These are phyloP conservation scores for Terebella lapidaria DNA, from an alignment of 2,888 invertebrate species.

Conservation along the genomic window DNA sequence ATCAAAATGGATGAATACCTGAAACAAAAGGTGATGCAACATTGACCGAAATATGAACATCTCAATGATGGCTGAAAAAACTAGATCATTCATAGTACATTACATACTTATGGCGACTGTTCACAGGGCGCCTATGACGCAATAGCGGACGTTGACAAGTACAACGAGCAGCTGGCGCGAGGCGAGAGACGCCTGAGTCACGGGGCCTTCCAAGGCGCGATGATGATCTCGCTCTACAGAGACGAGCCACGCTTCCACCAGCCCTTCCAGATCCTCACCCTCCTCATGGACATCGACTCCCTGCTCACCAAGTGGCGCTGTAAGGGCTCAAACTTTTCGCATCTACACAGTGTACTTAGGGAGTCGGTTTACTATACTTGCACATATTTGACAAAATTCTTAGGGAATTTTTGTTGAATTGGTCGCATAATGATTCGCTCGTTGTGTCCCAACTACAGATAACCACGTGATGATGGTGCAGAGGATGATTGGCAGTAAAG, in stretches of 20 bases:
- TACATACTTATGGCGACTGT: too few relatives aligned
- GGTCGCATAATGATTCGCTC: too few relatives aligned
- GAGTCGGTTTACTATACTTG: too few relatives aligned
- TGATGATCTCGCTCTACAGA: conserved; percentile 95
- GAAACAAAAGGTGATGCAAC: conserved; percentile 55
- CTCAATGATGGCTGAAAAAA: neutral
- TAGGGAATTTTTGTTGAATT: too few relatives aligned
- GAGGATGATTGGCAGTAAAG: conserved; percentile 93
- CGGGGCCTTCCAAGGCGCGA: conserved; percentile 89
- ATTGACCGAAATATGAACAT: neutral
- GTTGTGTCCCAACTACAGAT: too few relatives aligned
- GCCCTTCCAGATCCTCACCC: conserved; percentile 88
- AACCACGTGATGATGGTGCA: conserved; percentile 98
- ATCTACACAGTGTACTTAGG: too few relatives aligned
- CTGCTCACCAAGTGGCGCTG: conserved; percentile 98
- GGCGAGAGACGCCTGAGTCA: conserved; percentile 87
- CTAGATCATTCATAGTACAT: too few relatives aligned
- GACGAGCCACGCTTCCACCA: conserved; percentile 97
- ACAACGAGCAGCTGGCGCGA: conserved; percentile 75
- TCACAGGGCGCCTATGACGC: conserved; percentile 76
- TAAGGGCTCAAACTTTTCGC: too few relatives aligned
- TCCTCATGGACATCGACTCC: conserved; percentile 97
- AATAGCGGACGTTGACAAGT: conserved; percentile 78
- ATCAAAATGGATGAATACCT: conserved; percentile 65
- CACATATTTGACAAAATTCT: too few relatives aligned